A percentile compares a stretch with the other conserved stretches of the same genome.
Evolutionary conservation across 2,113 vertebrate genomes (phyloP).

Genomic region (Sitta europaea): DNA sequence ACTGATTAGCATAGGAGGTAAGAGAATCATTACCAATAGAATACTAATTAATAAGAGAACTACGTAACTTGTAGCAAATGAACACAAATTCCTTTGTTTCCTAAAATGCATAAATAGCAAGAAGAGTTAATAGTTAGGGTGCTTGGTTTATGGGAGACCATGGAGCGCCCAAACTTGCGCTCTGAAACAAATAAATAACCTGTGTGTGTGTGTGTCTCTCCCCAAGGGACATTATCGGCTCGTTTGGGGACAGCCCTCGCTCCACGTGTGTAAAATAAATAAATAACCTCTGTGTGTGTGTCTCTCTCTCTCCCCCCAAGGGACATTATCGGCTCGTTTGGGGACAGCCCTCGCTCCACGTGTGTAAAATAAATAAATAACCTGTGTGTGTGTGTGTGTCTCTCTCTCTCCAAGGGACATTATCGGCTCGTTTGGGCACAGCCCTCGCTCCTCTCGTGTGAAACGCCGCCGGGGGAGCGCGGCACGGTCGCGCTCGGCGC

Average conservation of each 20-base stretch:
- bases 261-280: rapidly evolving
- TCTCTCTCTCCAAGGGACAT: neutral
- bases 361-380: rapidly evolving
- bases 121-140: too few species aligned
- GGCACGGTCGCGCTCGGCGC: neutral
- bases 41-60: neutral
- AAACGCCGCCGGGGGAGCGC: rapidly evolving
- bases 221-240: neutral
- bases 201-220: rapidly evolving
- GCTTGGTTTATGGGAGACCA: neutral
- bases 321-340: neutral
- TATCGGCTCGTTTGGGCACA: neutral
- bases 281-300: rapidly evolving
- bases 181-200: neutral
- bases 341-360: rapidly evolving
- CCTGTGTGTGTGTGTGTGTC: rapidly evolving
- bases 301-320: too few species aligned
- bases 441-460: rapidly evolving
- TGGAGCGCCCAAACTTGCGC: too few species aligned
- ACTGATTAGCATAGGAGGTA: neutral
- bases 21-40: neutral
- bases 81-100: neutral
- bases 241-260: rapidly evolving
- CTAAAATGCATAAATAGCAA: neutral
- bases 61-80: too few species aligned